Percentiles rank a stretch among this genome's conserved stretches.
Conservation (phyloP, 1,140 invertebrate species). For the Arion vulgaris region DNA sequence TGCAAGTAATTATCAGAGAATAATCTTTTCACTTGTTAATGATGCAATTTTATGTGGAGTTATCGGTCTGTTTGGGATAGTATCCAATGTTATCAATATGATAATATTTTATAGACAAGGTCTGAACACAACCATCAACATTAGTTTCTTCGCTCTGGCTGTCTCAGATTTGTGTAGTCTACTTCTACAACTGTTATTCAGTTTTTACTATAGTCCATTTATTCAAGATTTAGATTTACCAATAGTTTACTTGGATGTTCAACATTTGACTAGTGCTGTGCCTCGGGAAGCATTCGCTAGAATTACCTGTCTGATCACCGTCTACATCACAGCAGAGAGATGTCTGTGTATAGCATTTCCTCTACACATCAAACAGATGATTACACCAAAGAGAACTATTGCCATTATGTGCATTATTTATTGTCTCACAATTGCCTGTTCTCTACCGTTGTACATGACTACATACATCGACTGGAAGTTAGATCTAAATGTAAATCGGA, state of each 20-base stretch:
- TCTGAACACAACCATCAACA: not conserved
- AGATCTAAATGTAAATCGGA: not conserved
- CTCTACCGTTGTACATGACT: not conserved
- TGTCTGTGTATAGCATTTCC: slow-evolving; percentile 7
- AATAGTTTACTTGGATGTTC: not conserved
- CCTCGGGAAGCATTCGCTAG: not conserved
- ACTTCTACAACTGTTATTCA: not conserved
- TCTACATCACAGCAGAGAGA: not conserved
- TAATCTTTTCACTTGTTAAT: not conserved
- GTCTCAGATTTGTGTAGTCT: not conserved
- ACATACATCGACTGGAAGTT: not conserved
- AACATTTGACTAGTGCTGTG: not conserved
- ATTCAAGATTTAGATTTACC: not conserved
- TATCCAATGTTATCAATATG: slow-evolving; percentile 1
- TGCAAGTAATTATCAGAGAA: no score
- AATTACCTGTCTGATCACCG: not conserved
- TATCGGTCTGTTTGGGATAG: not conserved
- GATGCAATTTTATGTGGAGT: not conserved
- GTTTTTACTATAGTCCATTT: not conserved
- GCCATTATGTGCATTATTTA: not conserved
- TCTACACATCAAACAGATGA: not conserved
- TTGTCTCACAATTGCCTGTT: not conserved
- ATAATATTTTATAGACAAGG: slow-evolving; percentile 2
- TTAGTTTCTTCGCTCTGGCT: not conserved
- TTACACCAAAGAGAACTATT: not conserved